phyloP scores from a whole-genome alignment of 2,888 invertebrate genomes.

The Tipula vernalis region DNA sequence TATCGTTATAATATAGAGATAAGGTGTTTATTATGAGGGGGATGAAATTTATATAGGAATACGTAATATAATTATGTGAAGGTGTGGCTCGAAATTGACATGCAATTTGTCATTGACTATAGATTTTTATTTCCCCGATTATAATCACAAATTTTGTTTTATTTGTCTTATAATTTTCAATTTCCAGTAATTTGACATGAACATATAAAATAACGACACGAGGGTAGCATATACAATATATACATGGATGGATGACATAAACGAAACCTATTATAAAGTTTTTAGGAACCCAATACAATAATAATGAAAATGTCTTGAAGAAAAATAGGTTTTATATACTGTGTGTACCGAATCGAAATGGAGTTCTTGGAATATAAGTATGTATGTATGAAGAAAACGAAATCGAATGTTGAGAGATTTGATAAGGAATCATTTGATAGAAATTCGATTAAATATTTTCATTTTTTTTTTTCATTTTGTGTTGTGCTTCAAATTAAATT shows the following conservation, averaged over 20 bases:
- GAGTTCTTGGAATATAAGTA: not conserved
- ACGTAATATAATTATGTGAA: not conserved
- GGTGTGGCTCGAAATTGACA: not conserved
- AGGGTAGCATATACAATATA: too few species aligned
- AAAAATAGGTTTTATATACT: not conserved
- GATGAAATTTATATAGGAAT: not conserved
- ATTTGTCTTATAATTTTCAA: not conserved
- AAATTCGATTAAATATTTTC: not conserved
- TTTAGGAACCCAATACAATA: not conserved
- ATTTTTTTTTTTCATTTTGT: not conserved
- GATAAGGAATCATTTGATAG: not conserved
- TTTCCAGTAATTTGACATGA: not conserved
- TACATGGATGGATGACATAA: not conserved
- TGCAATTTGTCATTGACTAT: not conserved
- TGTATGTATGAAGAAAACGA: not conserved
- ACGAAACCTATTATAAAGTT: not conserved
- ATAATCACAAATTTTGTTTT: not conserved
- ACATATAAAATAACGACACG: not conserved
- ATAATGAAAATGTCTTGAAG: not conserved
- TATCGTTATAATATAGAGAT: not conserved
- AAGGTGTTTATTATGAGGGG: not conserved
- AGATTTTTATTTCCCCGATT: not conserved
- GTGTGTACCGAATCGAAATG: not conserved
- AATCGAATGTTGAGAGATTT: not conserved
- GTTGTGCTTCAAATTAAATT: not conserved